Percentiles rank a stretch among this genome's conserved stretches.
Conservation (phyloP, 2,888 invertebrate species). For the Neoascia interrupta region DNA sequence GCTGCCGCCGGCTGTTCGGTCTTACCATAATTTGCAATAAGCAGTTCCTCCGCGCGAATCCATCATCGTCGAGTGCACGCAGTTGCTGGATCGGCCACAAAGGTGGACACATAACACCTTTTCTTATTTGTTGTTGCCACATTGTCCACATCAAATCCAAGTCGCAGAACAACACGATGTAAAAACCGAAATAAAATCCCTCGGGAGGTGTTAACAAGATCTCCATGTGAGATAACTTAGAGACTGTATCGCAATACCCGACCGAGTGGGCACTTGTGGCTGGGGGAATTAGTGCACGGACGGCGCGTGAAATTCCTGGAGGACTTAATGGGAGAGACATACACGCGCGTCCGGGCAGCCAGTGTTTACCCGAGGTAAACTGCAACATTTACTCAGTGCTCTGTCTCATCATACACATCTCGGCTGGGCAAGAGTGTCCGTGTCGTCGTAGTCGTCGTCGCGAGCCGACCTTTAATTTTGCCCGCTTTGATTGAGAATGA, state of each 20-base stretch:
- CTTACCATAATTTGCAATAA: conserved; percentile 59
- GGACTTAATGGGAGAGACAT: conserved; percentile 25
- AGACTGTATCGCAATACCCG: too few species aligned
- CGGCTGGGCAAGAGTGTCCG: too few species aligned
- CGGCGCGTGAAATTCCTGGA: conserved; percentile 53
- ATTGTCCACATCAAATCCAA: conserved; percentile 26
- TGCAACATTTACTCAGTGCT: conserved; percentile 51
- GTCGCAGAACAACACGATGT: conserved; percentile 23
- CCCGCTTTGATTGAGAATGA: conserved; percentile 58
- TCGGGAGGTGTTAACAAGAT: conserved; percentile 63
- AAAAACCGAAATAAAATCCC: conserved; percentile 48
- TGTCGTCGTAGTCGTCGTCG: background rate
- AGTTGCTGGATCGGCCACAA: conserved; percentile 13
- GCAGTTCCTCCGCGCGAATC: conserved; percentile 48
- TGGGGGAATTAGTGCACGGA: conserved; percentile 47
- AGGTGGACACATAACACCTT: conserved; percentile 27
- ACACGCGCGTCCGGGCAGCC: background rate
- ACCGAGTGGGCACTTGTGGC: conserved; percentile 25
- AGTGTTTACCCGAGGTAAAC: conserved; percentile 33
- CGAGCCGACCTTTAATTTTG: conserved; percentile 64
- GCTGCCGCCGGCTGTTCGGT: too few species aligned
- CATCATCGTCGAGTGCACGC: conserved; percentile 50
- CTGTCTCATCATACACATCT: conserved; percentile 39
- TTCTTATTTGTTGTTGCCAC: conserved; percentile 1
- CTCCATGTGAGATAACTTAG: conserved; percentile 45